Evolutionary conservation across 92 coral and sea anemone genomes (phyloP), one percentile per base, ranked within the genome.

Genomic region (Epizoanthus scotinus): DNA sequence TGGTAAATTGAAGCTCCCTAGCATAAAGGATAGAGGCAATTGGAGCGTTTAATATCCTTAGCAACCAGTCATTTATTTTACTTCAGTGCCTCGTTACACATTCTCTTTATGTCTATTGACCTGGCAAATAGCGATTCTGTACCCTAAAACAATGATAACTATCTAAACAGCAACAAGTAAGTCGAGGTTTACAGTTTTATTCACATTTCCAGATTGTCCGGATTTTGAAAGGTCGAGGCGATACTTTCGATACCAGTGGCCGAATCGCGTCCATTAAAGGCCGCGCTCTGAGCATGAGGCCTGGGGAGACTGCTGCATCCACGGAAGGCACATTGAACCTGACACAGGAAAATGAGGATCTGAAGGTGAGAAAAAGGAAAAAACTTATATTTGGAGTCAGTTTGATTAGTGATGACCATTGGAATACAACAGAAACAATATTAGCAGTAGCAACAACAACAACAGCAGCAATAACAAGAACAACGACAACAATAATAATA

Each of bases 211-310:
- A 92, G 97, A 88, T 92, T 31, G 70, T 92, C 50, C 91, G 97
- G 72, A 89, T 92, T 7, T 18, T 90, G 18, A 87, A 86, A 71
- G 97, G 97, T 26, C 94, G 97, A 25, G 97, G 97, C 15, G 97
- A 92, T 57, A 66, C 73, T 42, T 90, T 90, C 53, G 97, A 92
- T 28, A 90, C 97, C 17, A 88, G 97, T 67, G 97, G 94, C 4
- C 87, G 91, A 28, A 86, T 92, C 52, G 92, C 97, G 55, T 92
- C 97, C 18, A 62, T 86, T 42, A 92, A 92, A 68, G 97, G 94
- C 27, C 86, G 89, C 34, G 89, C 94, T 5, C 53, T 92, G 34
- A 80, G 71, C 77, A 50, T 85, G 83, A 62, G 87, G 63, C 54
- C 80, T 59, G 77, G 78, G 29, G 85, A 79, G 1, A 36, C 70